Evolutionary conservation across 1,140 invertebrate genomes (phyloP), one percentile per base, ranked within the genome.

Genomic region (Asbolus verrucosus): DNA sequence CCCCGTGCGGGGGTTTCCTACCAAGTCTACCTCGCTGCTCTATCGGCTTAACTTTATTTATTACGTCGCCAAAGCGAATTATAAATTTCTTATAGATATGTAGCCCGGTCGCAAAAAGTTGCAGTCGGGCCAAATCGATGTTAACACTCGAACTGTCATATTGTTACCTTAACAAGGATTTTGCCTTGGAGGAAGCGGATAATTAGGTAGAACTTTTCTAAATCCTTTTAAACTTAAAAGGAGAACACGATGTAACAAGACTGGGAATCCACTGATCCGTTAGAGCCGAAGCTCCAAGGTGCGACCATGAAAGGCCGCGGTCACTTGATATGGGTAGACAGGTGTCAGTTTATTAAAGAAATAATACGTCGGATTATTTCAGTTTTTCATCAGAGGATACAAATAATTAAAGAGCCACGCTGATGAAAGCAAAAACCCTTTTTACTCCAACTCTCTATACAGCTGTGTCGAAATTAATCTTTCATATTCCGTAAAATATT

Each of bases 151-250:
- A 63, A 43, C 19, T 63, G 27, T 38, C 33, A 46, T 18, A 67
- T 67, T 67, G 65, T 67, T 67, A 43, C 65, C 46, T 27, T 54
- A 67, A 54, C 43, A 46, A 54, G 43, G 27, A 54, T 33, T 54
- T 38, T 31, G 54, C 65, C 43, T 36, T 67, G 46, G 59, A 67
- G 43, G 41, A 54, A 67, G 31, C 27, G 65, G 65, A 67, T 67
- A 67, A 67, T 67, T 67, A 67, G 46, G 46, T 46, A 19, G 27
- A 46, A 38, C 46, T 54, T 54, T 54, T 54, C 46, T 30, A 54
- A 27, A 54, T 54, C 46, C 46, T 54, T 54, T 54, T 54, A 27
- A 54, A 54, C 46, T 54, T 27, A 24, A 24, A 50, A 50, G 15
- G 19, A 21, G 43, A 50, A 21, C 43, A 50, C 21, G 16, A 54